Conservation (phyloP, 2,888 invertebrate species). For the Adelognathus sp. region DNA sequence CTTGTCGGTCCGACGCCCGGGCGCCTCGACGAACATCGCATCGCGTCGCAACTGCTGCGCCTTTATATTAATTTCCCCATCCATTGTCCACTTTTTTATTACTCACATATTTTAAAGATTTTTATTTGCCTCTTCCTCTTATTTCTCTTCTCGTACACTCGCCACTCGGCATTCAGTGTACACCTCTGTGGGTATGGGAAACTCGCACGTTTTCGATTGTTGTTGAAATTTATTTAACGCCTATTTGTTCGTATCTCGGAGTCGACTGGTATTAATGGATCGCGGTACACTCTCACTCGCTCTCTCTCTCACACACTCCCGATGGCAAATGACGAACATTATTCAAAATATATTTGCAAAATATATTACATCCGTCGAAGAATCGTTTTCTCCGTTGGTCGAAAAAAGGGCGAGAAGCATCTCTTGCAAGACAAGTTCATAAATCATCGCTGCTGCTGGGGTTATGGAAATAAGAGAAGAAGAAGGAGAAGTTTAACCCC, state of each 20-base stretch:
- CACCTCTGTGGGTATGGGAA: not conserved
- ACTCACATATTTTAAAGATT: constrained; percentile 77
- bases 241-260: not conserved
- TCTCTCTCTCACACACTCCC: too few relatives aligned
- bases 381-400: constrained; percentile 2
- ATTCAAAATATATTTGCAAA: constrained; percentile 16
- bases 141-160: constrained; percentile 56
- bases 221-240: not conserved
- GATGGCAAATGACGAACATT: not conserved
- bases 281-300: not conserved
- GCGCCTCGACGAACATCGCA: constrained; percentile 38
- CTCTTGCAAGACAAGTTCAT: constrained; percentile 24
- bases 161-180: not conserved
- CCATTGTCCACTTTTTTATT: constrained; percentile 79
- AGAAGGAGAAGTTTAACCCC: constrained; percentile 5
- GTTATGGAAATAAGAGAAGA: constrained; percentile 42
- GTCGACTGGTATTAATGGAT: not conserved
- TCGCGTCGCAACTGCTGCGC: constrained; percentile 55
- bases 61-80: constrained; percentile 79
- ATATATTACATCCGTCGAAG: constrained; percentile 7
- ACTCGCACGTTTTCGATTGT: not conserved
- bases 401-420: not conserved
- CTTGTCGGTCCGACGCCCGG: constrained; percentile 50
- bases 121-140: constrained; percentile 65
- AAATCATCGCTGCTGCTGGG: constrained; percentile 39